A percentile compares a stretch with the other conserved stretches of the same genome.
Conservation (phyloP, 2,888 invertebrate species). For the Ennomos quercinarius region DNA sequence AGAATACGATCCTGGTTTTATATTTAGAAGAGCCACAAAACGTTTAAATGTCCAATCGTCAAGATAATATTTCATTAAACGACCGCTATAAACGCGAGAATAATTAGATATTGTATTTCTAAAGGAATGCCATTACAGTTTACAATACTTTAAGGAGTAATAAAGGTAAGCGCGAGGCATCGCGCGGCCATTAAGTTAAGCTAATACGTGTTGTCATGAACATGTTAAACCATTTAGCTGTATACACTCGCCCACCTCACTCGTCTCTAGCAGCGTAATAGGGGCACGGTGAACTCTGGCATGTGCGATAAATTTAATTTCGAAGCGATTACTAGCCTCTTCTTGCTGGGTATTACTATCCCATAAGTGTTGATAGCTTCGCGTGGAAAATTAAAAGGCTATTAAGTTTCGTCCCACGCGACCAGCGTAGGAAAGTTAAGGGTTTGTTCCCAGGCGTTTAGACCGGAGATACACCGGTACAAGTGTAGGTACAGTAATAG, state of each 20-base stretch:
- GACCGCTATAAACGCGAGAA: constrained; percentile 46
- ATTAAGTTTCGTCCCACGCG: constrained; percentile 75
- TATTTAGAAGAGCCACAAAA: constrained; percentile 73
- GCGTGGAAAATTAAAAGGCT: constrained; percentile 81
- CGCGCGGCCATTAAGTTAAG: constrained; percentile 44
- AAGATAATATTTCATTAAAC: constrained; percentile 59
- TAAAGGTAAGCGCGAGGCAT: constrained; percentile 39
- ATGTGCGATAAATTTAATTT: constrained; percentile 49
- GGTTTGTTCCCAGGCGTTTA: constrained; percentile 63
- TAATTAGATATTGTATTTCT: constrained; percentile 55
- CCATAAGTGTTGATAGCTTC: constrained; percentile 65
- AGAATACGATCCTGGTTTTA: constrained; percentile 73
- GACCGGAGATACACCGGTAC: constrained; percentile 48
- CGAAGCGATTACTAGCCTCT: constrained; percentile 60
- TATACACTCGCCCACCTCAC: constrained; percentile 47
- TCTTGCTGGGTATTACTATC: constrained; percentile 64
- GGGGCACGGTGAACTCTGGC: constrained; percentile 28
- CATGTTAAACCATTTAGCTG: constrained; percentile 48
- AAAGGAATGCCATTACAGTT: constrained; percentile 42
- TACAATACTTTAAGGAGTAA: constrained; percentile 42
- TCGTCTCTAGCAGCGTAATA: constrained; percentile 45
- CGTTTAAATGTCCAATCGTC: constrained; percentile 71
- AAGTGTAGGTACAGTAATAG: constrained; percentile 57
- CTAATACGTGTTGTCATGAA: constrained; percentile 48
- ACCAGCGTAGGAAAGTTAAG: constrained; percentile 55